A percentile compares a stretch with the other conserved stretches of the same genome.
Evolutionary conservation across 2,888 invertebrate species (phyloP).

Genomic region (Vesta saturnalis): DNA sequence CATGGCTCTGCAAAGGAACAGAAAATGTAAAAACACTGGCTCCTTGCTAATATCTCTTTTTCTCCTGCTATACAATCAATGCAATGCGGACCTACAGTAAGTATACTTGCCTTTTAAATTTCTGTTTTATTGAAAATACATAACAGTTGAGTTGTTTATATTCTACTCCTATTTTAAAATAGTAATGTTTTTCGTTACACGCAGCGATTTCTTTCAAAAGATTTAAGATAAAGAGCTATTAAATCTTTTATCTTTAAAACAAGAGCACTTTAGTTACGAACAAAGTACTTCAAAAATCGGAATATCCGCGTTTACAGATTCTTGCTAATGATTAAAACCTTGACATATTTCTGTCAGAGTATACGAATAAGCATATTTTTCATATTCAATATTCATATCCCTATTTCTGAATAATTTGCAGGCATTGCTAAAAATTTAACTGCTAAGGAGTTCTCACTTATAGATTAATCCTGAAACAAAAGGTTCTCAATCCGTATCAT

Average conservation of each 20-base stretch:
- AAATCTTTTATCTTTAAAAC: conserved; percentile 31
- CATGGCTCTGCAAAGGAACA: conserved; percentile 18
- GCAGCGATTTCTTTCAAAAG: conserved; percentile 3
- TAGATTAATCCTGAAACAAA: too few relatives aligned
- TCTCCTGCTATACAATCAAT: conserved; percentile 22
- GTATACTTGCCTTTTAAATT: conserved; percentile 13
- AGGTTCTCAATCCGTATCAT: too few relatives aligned
- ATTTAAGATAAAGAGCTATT: conserved; percentile 19
- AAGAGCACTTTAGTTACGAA: conserved; percentile 23
- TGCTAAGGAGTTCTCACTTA: too few relatives aligned
- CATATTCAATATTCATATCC: neutral
- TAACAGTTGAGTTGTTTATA: neutral
- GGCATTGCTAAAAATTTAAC: neutral
- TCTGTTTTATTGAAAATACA: neutral
- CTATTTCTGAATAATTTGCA: neutral
- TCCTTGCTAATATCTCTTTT: conserved; percentile 19
- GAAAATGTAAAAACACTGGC: conserved; percentile 12
- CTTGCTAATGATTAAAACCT: conserved; percentile 31
- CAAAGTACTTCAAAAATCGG: conserved; percentile 24
- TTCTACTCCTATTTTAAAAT: neutral
- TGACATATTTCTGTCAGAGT: conserved; percentile 23
- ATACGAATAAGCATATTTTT: conserved; percentile 5
- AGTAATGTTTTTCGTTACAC: conserved; percentile 3
- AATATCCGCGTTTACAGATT: conserved; percentile 23
- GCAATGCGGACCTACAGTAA: conserved; percentile 30